Evolutionary conservation across 2,113 vertebrate genomes (phyloP), one percentile per base, ranked within the genome.

Genomic region (Chlamydotis undulata): DNA sequence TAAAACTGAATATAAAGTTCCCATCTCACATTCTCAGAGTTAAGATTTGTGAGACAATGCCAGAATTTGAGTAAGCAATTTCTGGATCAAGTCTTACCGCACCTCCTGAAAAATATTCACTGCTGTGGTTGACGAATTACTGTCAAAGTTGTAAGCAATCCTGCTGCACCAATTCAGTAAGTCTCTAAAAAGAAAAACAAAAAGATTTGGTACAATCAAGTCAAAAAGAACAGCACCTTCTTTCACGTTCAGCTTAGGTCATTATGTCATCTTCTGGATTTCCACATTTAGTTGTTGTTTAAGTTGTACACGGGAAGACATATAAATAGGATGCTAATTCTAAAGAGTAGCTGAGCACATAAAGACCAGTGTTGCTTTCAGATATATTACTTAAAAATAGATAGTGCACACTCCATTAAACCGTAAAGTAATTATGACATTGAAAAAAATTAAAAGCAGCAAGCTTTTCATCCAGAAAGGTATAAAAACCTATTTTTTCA

Each of bases 141-240:
- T 98, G 91, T 99, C 98, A n/a, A 99, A 99, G 95, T 97, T 98
- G 92, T 97, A 96, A 28, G 96, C 98, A 96, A 99, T 99, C 74
- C 99, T 98, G 92, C 99, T 98, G 80, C 99, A 99, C 99, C 99
- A 99, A 71, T 99, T 99, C 95, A 99, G 96, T 14, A 99, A 97
- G 92, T 99, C 99, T 97, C 99, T 99, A 93, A 94, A 81, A 84
- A 26, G 19, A 79, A 83, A 95, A 65, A 31, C 2, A 2, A 22
- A 68, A 81, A 23, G 4, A 52, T 43, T 68, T 81, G 16, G 29
- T 78, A 73, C 8, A 56, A 49, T 31, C 53, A 57, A 57, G 26
- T 9, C 37, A 67, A 90, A 91, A 59, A 1, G 6, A 55, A 83
- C 5, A 33, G 75, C 9, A 80, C 7, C 6, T 77, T 78, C 45